A percentile compares a stretch with the other conserved stretches of the same genome.
phyloP scores from a whole-genome alignment of 2,797 vertebrate genomes.

The Knipowitschia caucasica region DNA sequence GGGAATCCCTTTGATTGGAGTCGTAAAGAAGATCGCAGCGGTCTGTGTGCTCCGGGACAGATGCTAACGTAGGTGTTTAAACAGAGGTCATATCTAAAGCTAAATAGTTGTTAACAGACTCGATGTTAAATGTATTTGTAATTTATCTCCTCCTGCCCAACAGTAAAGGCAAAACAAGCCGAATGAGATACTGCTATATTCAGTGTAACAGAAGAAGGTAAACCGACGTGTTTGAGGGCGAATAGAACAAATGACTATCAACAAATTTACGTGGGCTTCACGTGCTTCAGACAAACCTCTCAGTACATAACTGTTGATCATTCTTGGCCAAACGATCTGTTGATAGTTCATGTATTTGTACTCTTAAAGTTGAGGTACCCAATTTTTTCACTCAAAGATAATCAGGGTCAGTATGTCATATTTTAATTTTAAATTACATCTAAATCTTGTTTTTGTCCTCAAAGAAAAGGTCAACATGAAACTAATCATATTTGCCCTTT shows the following conservation, averaged over 20 bases:
- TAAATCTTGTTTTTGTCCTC: too few relatives aligned
- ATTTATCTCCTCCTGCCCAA: constrained; percentile 68
- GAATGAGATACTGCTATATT: constrained; percentile 79
- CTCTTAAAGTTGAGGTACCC: too few relatives aligned
- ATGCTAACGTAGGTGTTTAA: constrained; percentile 80
- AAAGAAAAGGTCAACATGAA: too few relatives aligned
- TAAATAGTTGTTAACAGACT: neutral
- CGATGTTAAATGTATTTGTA: neutral
- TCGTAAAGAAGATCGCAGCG: constrained; percentile 83
- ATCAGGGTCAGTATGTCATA: too few relatives aligned
- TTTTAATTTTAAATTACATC: too few relatives aligned
- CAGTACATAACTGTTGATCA: neutral
- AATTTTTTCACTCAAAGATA: too few relatives aligned
- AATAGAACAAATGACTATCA: neutral
- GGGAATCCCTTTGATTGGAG: constrained; percentile 94
- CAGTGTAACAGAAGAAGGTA: constrained; percentile 84
- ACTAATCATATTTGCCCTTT: too few relatives aligned
- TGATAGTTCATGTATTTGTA: neutral
- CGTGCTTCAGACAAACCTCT: too few relatives aligned
- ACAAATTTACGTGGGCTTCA: neutral
- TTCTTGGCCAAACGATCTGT: neutral
- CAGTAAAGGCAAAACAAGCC: constrained; percentile 83
- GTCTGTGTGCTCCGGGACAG: constrained; percentile 75
- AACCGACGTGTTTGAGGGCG: constrained; percentile 43
- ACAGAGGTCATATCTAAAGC: too few relatives aligned